These are phyloP conservation scores for Anarrhichthys ocellatus DNA, from an alignment of 2,113 vertebrate species.

Conservation along the genomic window DNA sequence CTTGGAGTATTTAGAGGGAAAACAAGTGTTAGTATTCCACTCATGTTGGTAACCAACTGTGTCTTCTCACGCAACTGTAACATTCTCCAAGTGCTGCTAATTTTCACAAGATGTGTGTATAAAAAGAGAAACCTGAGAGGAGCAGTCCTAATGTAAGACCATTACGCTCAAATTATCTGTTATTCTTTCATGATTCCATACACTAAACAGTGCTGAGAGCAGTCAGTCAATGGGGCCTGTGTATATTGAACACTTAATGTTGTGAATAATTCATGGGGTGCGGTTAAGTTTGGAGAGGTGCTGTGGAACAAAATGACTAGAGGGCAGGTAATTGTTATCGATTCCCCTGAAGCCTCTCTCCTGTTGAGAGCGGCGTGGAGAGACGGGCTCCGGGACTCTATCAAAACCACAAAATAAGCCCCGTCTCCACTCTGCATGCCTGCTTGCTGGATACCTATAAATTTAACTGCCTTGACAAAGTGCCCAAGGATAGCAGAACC, in stretches of 20 bases:
- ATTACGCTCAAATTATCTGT: constrained; percentile 73
- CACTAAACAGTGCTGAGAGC: constrained; percentile 77
- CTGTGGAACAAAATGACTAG: constrained; percentile 82
- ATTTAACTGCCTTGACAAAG: constrained; percentile 80
- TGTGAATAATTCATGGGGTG: constrained; percentile 82
- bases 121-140: constrained; percentile 40
- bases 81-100: constrained; percentile 26
- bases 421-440: constrained; percentile 69
- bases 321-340: constrained; percentile 85
- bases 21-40: background rate
- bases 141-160: constrained; percentile 65
- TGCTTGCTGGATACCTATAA: constrained; percentile 77
- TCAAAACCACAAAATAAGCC: constrained; percentile 84
- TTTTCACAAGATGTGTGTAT: constrained; percentile 43
- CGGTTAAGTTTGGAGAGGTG: constrained; percentile 83
- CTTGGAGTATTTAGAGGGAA: constrained; percentile 13
- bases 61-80: constrained; percentile 31
- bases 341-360: constrained; percentile 79
- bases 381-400: constrained; percentile 80
- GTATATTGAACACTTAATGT: constrained; percentile 83
- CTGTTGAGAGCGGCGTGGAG: constrained; percentile 76
- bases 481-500: constrained; percentile 76
- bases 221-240: constrained; percentile 76
- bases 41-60: constrained; percentile 40
- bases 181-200: constrained; percentile 73